Base-by-base conservation (phyloP, 2,797 vertebrate species). In the Bovichtus variegatus region DNA sequence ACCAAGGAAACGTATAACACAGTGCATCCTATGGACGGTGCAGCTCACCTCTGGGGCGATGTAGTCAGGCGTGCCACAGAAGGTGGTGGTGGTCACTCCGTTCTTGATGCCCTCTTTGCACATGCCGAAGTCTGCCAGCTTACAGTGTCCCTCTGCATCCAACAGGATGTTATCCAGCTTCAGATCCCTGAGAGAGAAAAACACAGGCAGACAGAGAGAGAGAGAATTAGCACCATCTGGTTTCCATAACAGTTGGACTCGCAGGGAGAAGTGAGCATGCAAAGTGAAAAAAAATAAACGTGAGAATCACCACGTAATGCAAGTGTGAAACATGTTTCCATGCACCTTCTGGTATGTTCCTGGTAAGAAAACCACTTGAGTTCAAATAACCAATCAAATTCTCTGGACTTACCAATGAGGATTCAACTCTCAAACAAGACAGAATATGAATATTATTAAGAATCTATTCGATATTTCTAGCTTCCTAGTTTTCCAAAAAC, bases 101-200 rank as follows among this genome's bases (percentile, higher is more conserved):
- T 98, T 97, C 83, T 97, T 93, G 92, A 99, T 99, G 61, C 97
- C 98, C 89, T 99, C 98, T 85, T 99, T 99, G 88, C 98, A 99
- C 98, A 99, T 99, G 31, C 98, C 98, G 43, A 99, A 99, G 91
- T 99, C 98, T 9, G 98, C 98, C 85, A 99, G 95, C 90, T 99
- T 99, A 90, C 98, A 99, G 93, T 99, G 98, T 66, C 98, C 98
- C 93, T 99, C 98, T 53, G 98, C 98, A 57, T 99, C 98, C 92
- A 99, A 87, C 82, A 99, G 96, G 93, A 99, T 99, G 92, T 99
- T 99, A 85, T 99, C 98, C 94, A 99, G 96, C 97, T 99, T 99
- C 93, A 99, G 94, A 91, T 99, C 98, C 94, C 98, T 99, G 90
- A 66, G 85, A 58, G 29, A 71, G 16, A 59, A 12, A 27, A 77